These are phyloP conservation scores for Anastatus disparis DNA, from an alignment of 1,140 invertebrate species.

Conservation along the genomic window DNA sequence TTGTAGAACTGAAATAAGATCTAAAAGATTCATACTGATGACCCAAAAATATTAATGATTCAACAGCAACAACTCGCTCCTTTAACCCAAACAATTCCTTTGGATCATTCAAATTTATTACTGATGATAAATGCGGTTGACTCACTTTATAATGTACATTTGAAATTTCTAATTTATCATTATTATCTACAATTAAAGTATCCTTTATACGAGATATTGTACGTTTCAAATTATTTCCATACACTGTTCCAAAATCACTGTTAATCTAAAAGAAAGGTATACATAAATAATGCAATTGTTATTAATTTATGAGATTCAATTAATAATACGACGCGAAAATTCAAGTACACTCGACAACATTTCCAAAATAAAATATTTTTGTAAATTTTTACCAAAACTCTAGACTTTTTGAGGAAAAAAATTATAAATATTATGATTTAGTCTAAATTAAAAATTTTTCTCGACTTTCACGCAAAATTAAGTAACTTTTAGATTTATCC, in stretches of 20 bases:
- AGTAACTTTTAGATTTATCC: too few relatives aligned
- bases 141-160: slow-evolving; percentile 63
- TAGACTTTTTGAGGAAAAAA: too few relatives aligned
- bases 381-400: too few relatives aligned
- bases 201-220: slow-evolving; percentile 82
- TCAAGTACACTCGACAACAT: too few relatives aligned
- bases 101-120: slow-evolving; percentile 77
- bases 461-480: too few relatives aligned
- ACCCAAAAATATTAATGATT: slow-evolving; percentile 90
- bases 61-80: slow-evolving; percentile 89
- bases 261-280: too few relatives aligned
- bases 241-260: slow-evolving; percentile 67
- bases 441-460: too few relatives aligned
- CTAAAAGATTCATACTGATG: slow-evolving; percentile 87
- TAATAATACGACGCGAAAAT: too few relatives aligned
- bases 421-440: too few relatives aligned
- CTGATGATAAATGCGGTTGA: slow-evolving; percentile 75
- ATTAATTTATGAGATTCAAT: too few relatives aligned
- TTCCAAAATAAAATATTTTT: too few relatives aligned
- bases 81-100: slow-evolving; percentile 83
- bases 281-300: too few relatives aligned
- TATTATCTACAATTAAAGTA: slow-evolving; percentile 68
- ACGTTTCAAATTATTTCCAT: slow-evolving; percentile 75
- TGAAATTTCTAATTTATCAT: slow-evolving; percentile 57
- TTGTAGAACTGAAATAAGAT: slow-evolving; percentile 68